Evolutionary conservation across 30 jellyfish, hydroid and myxozoan genomes (phyloP), one percentile per base, ranked within the genome.

Genomic region (Aurelia aurita complex sp. Pacific): DNA sequence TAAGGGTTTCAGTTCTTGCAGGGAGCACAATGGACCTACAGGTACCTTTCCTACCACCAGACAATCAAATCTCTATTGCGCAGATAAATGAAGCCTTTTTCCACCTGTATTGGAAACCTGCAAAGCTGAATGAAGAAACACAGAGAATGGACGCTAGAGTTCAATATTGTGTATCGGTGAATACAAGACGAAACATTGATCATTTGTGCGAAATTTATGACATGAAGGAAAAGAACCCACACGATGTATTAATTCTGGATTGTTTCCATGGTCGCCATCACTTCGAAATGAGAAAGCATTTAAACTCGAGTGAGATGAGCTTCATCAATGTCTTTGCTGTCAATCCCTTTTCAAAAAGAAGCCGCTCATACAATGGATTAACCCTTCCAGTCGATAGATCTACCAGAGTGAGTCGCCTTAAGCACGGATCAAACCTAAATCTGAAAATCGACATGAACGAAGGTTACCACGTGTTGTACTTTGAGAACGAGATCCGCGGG

Each of bases 311-410:
- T 14, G 80, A 18, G 69, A 54, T 13, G 51, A 29, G 35, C 64
- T 72, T 67, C 81, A 83, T 73, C 69, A 64, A 74, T 74, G 80
- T 83, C 29, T 83, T 83, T 76, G 92, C 92, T 34, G 80, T 83
- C 70, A 73, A 62, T 63, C 92, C 65, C 55, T 64, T 18, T 42
- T 83, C 92, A 42, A 83, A 83, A 51, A 74, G 84, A 61, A 83
- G 86, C 81, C 84, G 83, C 74, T 53, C 87, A 16, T 83, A 83
- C 76, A 46, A 50, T 40, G 80, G 86, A 59, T 64, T 83, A 61
- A 57, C 77, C 54, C 53, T 83, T 29, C 78, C 92, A 23, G 38
- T 29, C 75, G 74, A 60, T 63, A 66, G 74, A 52, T 40, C 67
- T 18, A 8, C 74, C 11, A 36, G n/a, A 17, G 51, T 54, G 62